Percentiles rank a stretch among this genome's conserved stretches.
Evolutionary conservation across 2,797 vertebrate species (phyloP).

Genomic region (Telmatherina bonti): DNA sequence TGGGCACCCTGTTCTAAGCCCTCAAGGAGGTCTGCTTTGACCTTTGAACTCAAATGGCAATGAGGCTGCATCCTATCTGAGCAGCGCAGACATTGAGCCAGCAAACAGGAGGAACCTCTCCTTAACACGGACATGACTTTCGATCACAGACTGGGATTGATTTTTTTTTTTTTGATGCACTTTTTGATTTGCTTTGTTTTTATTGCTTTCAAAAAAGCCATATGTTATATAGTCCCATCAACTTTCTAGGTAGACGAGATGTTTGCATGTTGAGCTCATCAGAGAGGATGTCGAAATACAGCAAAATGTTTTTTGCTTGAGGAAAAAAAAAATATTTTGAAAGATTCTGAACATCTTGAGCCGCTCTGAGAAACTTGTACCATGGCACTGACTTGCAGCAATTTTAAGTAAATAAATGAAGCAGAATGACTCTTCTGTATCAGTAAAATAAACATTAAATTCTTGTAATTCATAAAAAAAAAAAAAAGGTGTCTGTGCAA

Average conservation of each 20-base stretch:
- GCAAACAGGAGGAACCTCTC: slow-evolving; percentile 53
- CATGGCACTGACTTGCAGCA: slow-evolving; percentile 86
- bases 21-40: slow-evolving; percentile 59
- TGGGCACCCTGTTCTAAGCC: slow-evolving; percentile 64
- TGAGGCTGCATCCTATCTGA: slow-evolving; percentile 45
- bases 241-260: slow-evolving; percentile 83
- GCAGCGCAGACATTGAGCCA: slow-evolving; percentile 64
- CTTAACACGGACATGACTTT: slow-evolving; percentile 59
- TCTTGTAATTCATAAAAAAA: slow-evolving; percentile 78
- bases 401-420: slow-evolving; percentile 83
- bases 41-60: slow-evolving; percentile 64
- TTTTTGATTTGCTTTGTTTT: slow-evolving; percentile 85
- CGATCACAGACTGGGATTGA: slow-evolving; percentile 82
- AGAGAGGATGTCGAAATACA: slow-evolving; percentile 76
- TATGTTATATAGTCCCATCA: slow-evolving; percentile 84
- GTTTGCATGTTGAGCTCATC: slow-evolving; percentile 86
- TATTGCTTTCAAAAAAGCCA: slow-evolving; percentile 89
- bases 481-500: slow-evolving; percentile 62
- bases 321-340: slow-evolving; percentile 56
- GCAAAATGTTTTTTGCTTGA: slow-evolving; percentile 76
- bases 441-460: slow-evolving; percentile 89
- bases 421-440: slow-evolving; percentile 85
- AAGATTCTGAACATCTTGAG: slow-evolving; percentile 76
- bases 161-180: slow-evolving; percentile 81
- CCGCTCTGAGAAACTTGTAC: slow-evolving; percentile 83